These are phyloP conservation scores for Allacma fusca DNA, from an alignment of 2,888 invertebrate genomes.

Conservation along the genomic window DNA sequence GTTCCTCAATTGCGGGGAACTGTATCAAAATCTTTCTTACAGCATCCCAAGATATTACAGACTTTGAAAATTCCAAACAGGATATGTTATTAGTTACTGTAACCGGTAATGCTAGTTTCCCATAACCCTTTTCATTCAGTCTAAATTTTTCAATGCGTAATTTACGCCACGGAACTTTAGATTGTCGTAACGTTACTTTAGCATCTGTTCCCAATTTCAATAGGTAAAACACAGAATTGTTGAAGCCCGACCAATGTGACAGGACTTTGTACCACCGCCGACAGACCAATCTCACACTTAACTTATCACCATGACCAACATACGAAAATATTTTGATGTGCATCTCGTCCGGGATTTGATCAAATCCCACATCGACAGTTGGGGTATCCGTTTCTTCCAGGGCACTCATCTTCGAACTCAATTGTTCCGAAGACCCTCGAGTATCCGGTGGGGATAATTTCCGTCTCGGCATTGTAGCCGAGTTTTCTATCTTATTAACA, in stretches of 20 bases:
- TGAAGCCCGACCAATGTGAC: slow-evolving; percentile 44
- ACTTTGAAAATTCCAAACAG: slow-evolving; percentile 45
- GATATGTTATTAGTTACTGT: slow-evolving; percentile 17
- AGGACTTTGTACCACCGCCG: slow-evolving; percentile 37
- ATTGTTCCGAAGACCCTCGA: background rate
- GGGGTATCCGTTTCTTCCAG: background rate
- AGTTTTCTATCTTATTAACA: too few relatives aligned
- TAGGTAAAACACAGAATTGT: slow-evolving; percentile 45
- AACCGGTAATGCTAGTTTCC: slow-evolving; percentile 29
- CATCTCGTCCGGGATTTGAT: slow-evolving; percentile 44
- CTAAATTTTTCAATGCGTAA: slow-evolving; percentile 45
- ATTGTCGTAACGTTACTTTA: slow-evolving; percentile 36
- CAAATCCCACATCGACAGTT: background rate
- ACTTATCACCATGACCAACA: slow-evolving; percentile 45
- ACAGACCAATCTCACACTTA: slow-evolving; percentile 40
- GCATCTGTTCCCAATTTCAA: slow-evolving; percentile 44
- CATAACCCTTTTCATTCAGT: slow-evolving; percentile 36
- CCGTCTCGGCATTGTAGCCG: slow-evolving; percentile 24
- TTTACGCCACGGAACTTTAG: slow-evolving; percentile 44
- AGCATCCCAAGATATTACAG: slow-evolving; percentile 46
- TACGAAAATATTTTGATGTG: slow-evolving; percentile 45
- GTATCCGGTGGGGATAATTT: slow-evolving; percentile 26
- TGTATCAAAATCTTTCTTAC: slow-evolving; percentile 39
- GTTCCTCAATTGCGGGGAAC: slow-evolving; percentile 44
- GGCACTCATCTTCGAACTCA: slow-evolving; percentile 27